Evolutionary conservation across 2,888 invertebrate species (phyloP), one percentile per base, ranked within the genome.

Genomic region (Lacanobia wlatinum): DNA sequence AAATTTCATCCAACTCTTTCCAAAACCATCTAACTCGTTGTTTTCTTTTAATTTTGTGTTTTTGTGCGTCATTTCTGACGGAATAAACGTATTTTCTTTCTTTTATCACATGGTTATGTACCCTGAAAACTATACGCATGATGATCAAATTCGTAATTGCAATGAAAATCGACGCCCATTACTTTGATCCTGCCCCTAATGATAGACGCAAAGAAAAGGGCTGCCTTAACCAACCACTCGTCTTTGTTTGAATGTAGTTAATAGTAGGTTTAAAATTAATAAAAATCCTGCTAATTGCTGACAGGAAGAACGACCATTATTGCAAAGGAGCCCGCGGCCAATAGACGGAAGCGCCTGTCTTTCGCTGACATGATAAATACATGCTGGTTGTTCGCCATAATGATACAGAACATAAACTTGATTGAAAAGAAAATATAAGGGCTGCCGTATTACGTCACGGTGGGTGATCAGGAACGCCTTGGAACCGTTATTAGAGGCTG

Each of bases 361-460:
- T 56, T 34, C 5, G 52, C 14, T 43, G 60, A 70, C 65, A 59
- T 18, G 62, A 12, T 81, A 81, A 78, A 28, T 23, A 58, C 53
- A 65, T 48, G 43, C 28, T 52, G 6, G 10, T n/a, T 46, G 48
- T 50, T 14, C 18, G n/a, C 52, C 21, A 23, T 82, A 82, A 78
- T 82, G 23, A 82, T 60, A 82, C 38, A 76, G 62, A 21, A 40
- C 62, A 62, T 38, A 58, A 60, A 55, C 53, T 67, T 60, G 78
- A 61, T 70, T 68, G 79, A 78, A 78, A 68, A 64, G 58, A 65
- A 78, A 82, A 78, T 80, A 65, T 62, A 73, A 68, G 73, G 79
- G 56, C 43, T 62, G 18, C 18, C 38, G 23, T 55, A 48, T 56
- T 50, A 34, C 56, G 83, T 82, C 61, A 78, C 46, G 61, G 64